phyloP scores from a whole-genome alignment of 2,797 vertebrate genomes.

The Fistularia tabacaria region DNA sequence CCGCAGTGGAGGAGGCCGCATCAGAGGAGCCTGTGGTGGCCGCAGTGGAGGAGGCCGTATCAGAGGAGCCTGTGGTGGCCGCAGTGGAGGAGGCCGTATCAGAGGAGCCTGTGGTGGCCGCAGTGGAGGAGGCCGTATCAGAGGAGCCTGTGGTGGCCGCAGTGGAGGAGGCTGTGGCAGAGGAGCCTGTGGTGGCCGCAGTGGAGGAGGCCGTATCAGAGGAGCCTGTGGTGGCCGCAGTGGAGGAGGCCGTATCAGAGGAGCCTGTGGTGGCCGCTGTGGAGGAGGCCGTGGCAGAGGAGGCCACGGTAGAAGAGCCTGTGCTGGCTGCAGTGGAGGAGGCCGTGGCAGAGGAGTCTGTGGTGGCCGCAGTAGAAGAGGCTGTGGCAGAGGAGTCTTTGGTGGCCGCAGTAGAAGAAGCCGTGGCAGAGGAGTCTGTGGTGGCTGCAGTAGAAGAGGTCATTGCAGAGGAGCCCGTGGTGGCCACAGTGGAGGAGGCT shows the following conservation, averaged over 20 bases:
- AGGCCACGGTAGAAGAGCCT: not conserved
- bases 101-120: not conserved
- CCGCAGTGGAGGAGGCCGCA: not conserved
- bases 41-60: not conserved
- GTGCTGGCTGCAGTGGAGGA: not conserved
- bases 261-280: not conserved
- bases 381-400: not conserved
- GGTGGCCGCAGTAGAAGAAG: not conserved
- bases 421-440: not conserved
- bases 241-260: not conserved
- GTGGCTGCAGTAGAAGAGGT: conserved; percentile 3
- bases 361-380: not conserved
- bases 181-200: not conserved
- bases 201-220: not conserved
- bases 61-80: conserved; percentile 1
- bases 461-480: not conserved
- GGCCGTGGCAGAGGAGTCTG: conserved; percentile 1
- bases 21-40: not conserved
- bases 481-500: conserved; percentile 2
- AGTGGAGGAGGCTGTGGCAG: not conserved
- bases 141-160: not conserved
- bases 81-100: conserved; percentile 2
- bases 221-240: not conserved
- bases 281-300: not conserved
- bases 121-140: conserved; percentile 13